These are phyloP conservation scores for Elephas maximus DNA, from an alignment of 2,113 vertebrate species.

Conservation along the genomic window DNA sequence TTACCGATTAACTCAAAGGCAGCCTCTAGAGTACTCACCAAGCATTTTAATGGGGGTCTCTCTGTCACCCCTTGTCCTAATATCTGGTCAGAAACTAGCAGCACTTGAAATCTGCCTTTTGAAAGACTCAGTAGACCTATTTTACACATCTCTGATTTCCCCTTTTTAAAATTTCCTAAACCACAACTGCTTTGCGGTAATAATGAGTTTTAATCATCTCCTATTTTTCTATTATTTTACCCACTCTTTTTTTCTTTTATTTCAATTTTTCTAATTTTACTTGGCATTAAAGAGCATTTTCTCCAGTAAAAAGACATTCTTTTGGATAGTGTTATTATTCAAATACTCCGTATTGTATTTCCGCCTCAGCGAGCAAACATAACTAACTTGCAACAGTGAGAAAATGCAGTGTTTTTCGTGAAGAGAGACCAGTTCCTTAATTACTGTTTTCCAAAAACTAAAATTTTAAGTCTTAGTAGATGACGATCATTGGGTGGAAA, in stretches of 20 bases:
- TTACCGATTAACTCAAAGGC: constrained; percentile 88
- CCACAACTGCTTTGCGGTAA: not conserved
- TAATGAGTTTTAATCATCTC: constrained; percentile 39
- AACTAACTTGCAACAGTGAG: constrained; percentile 36
- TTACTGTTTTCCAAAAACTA: constrained; percentile 69
- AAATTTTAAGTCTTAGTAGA: constrained; percentile 57
- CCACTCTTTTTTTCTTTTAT: not conserved
- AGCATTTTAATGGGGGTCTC: constrained; percentile 84
- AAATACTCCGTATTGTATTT: constrained; percentile 41
- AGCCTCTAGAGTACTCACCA: constrained; percentile 83
- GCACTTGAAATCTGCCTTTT: constrained; percentile 76
- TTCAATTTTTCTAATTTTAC: not conserved
- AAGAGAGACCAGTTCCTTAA: constrained; percentile 58
- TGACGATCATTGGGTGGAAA: constrained; percentile 38
- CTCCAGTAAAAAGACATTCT: constrained; percentile 18
- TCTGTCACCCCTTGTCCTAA: constrained; percentile 75
- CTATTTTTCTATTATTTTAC: constrained; percentile 38
- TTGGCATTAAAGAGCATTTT: constrained; percentile 49
- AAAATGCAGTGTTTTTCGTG: constrained; percentile 3
- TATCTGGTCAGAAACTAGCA: constrained; percentile 85
- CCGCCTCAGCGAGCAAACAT: not conserved
- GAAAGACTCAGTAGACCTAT: constrained; percentile 56
- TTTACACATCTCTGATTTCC: not conserved
- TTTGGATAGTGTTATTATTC: constrained; percentile 47
- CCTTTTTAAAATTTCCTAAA: constrained; percentile 38